These are phyloP conservation scores for Trididemnum nubilum DNA, from an alignment of 23 tunicate genomes.

Conservation along the genomic window DNA sequence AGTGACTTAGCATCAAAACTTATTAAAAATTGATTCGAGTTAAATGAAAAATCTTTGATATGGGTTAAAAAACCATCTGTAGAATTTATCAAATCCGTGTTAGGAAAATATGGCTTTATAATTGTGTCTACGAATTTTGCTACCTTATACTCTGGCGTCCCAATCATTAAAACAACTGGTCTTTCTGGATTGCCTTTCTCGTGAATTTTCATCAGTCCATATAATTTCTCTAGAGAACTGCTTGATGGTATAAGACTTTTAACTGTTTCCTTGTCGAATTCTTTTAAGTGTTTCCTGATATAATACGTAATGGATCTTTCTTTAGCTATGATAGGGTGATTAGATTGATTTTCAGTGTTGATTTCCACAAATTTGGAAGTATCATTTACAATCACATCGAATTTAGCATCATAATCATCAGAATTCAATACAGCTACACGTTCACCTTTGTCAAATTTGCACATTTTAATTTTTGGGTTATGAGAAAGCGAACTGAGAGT, in stretches of 20 bases:
- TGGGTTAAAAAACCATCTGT: neutral
- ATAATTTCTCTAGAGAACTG: neutral
- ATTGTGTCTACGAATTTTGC: conserved; percentile 2
- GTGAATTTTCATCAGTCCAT: conserved; percentile 6
- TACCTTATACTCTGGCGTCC: conserved; percentile 17
- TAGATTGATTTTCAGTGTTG: neutral
- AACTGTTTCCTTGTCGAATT: neutral
- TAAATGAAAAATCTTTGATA: neutral
- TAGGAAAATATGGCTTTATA: conserved; percentile 22
- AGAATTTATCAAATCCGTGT: neutral
- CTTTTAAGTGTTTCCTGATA: conserved; percentile 6
- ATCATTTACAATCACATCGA: neutral
- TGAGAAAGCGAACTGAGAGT: neutral
- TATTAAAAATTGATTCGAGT: neutral
- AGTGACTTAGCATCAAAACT: conserved; percentile 24
- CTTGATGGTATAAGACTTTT: neutral
- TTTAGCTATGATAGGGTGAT: neutral
- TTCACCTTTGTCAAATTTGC: conserved; percentile 26
- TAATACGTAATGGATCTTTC: conserved; percentile 15
- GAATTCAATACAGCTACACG: conserved; percentile 9
- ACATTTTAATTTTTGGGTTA: conserved; percentile 1
- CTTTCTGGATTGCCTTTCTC: conserved; percentile 12
- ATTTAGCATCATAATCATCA: neutral
- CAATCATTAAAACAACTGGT: conserved; percentile 19
- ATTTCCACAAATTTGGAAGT: neutral